A percentile compares a stretch with the other conserved stretches of the same genome.
Conservation (phyloP, 2,888 invertebrate genomes). For the Polydrusus pterygomalis region DNA sequence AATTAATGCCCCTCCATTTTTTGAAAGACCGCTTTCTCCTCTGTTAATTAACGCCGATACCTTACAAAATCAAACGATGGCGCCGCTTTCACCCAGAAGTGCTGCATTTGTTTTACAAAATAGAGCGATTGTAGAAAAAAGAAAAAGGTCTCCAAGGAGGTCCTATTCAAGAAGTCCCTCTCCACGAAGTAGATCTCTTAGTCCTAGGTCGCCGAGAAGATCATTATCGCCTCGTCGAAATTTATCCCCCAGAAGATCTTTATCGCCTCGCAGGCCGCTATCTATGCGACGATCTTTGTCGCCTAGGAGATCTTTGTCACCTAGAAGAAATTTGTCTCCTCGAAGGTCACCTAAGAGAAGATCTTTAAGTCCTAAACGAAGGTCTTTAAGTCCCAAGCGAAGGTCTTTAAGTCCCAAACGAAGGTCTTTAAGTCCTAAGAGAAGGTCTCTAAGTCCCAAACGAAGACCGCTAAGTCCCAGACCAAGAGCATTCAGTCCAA, state of each 20-base stretch:
- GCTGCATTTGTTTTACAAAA: constrained; percentile 71
- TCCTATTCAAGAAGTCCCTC: constrained; percentile 66
- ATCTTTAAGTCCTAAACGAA: constrained; percentile 40
- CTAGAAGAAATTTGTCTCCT: constrained; percentile 39
- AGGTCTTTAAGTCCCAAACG: constrained; percentile 38
- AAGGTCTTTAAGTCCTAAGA: constrained; percentile 35
- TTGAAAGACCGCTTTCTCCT: constrained; percentile 66
- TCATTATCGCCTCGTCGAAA: constrained; percentile 63
- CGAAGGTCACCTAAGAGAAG: constrained; percentile 53
- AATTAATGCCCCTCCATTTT: constrained; percentile 56
- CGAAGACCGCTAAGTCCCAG: constrained; percentile 35
- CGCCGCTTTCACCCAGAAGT: constrained; percentile 70
- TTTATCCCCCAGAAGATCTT: constrained; percentile 54
- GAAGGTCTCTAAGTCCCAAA: constrained; percentile 10
- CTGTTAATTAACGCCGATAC: constrained; percentile 66
- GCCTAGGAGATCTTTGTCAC: constrained; percentile 55
- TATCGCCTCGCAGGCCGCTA: constrained; percentile 8
- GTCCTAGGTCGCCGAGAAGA: constrained; percentile 47
- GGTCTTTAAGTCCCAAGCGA: constrained; percentile 33
- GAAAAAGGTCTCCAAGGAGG: constrained; percentile 68
- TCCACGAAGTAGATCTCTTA: constrained; percentile 52
- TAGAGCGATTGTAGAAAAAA: constrained; percentile 70
- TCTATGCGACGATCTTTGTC: constrained; percentile 55
- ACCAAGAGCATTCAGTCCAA: constrained; percentile 30
- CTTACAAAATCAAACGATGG: constrained; percentile 63